Conservation (phyloP, 2,888 invertebrate species). For the Bombyx huttoni region DNA sequence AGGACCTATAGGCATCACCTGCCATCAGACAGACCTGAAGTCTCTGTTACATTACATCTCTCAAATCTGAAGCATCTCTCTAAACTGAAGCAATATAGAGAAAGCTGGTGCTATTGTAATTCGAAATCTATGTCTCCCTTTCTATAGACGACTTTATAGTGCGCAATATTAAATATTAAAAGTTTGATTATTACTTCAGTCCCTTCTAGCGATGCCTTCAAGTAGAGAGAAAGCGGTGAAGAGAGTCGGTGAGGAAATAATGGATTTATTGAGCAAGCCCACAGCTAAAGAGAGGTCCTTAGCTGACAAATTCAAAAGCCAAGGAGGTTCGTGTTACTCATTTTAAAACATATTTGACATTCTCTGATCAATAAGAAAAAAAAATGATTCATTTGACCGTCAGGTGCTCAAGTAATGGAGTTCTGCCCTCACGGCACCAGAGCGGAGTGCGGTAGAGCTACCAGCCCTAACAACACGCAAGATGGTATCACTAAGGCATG, state of each 20-base stretch:
- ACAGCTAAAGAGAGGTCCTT: conserved; percentile 96
- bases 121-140: background rate
- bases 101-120: too few species aligned
- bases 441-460: conserved; percentile 82
- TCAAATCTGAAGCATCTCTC: too few species aligned
- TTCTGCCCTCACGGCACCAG: conserved; percentile 97
- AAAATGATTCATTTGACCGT: background rate
- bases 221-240: conserved; percentile 96
- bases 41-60: too few species aligned
- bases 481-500: conserved; percentile 58
- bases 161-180: background rate
- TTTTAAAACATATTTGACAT: background rate
- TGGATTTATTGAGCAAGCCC: conserved; percentile 93
- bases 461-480: conserved; percentile 19
- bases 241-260: conserved; percentile 95
- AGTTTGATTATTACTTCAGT: conserved; percentile 64
- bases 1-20: too few species aligned
- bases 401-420: conserved; percentile 89
- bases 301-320: conserved; percentile 96
- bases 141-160: background rate
- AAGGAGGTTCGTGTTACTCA: conserved; percentile 76
- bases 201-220: conserved; percentile 90
- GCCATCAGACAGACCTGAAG: too few species aligned
- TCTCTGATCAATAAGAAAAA: too few species aligned
- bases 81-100: too few species aligned